phyloP scores from a whole-genome alignment of 2,888 invertebrate genomes.

The Eremobia ochroleuca region DNA sequence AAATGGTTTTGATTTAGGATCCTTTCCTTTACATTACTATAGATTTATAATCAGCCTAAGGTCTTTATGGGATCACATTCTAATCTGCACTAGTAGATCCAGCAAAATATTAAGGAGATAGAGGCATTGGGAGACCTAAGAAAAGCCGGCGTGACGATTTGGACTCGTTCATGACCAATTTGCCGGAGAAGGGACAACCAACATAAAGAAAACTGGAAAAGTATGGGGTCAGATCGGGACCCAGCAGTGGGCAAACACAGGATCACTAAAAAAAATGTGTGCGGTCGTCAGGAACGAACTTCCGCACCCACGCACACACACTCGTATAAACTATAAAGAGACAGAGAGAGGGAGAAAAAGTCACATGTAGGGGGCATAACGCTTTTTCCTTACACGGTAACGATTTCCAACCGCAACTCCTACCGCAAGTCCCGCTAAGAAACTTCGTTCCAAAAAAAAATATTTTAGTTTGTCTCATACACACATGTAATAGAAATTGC shows the following conservation, averaged over 20 bases:
- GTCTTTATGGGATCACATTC: neutral
- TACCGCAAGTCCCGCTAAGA: neutral
- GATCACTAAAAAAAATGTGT: neutral
- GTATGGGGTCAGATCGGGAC: neutral
- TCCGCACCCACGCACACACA: neutral
- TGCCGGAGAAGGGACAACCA: neutral
- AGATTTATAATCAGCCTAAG: neutral
- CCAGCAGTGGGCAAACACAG: neutral
- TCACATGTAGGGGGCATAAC: neutral
- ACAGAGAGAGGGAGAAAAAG: neutral
- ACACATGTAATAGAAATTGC: neutral
- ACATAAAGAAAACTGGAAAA: neutral
- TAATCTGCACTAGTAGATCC: neutral
- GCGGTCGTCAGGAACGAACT: neutral
- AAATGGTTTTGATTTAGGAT: slow-evolving; percentile 16
- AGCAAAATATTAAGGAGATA: neutral
- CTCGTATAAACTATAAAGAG: neutral
- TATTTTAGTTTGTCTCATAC: neutral
- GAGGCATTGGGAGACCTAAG: neutral
- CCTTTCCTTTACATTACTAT: neutral
- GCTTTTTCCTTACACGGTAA: neutral
- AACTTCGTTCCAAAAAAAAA: neutral
- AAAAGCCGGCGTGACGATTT: neutral
- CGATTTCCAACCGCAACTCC: neutral
- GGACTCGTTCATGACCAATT: neutral